Conservation (phyloP, 1,140 invertebrate species). For the Drosophila saltans region DNA sequence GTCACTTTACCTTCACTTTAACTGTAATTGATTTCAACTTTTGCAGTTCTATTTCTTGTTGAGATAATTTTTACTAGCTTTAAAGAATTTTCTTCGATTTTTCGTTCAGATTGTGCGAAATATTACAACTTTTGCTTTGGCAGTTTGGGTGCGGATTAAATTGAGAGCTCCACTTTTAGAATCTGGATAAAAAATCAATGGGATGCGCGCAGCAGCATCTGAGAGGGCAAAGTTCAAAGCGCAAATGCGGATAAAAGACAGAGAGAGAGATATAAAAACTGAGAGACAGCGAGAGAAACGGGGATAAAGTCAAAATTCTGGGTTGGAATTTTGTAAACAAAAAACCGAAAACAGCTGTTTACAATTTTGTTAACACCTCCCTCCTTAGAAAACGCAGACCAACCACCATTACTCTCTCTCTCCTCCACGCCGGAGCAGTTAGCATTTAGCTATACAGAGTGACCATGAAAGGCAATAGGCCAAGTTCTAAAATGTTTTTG, state of each 20-base stretch:
- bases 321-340: conserved; percentile 68
- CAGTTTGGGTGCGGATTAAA: conserved; percentile 78
- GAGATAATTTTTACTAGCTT: conserved; percentile 13
- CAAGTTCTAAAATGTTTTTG: conserved; percentile 15
- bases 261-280: background rate
- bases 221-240: background rate
- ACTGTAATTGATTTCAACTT: background rate
- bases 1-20: background rate
- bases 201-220: conserved; percentile 60
- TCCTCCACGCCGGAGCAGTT: background rate
- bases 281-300: background rate
- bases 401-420: conserved; percentile 18
- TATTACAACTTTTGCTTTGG: conserved; percentile 55
- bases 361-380: conserved; percentile 54
- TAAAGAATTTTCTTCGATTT: conserved; percentile 26
- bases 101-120: conserved; percentile 43
- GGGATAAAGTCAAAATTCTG: background rate
- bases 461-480: conserved; percentile 51
- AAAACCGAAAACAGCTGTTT: conserved; percentile 61
- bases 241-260: conserved; percentile 49
- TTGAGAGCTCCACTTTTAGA: conserved; percentile 62
- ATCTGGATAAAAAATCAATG: conserved; percentile 74
- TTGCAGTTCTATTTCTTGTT: conserved; percentile 37
- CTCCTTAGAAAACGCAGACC: conserved; percentile 11
- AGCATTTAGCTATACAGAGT: conserved; percentile 40